Percentiles rank a stretch among this genome's conserved stretches.
phyloP scores from a whole-genome alignment of 2,113 vertebrate genomes.

The Oreochromis niloticus region DNA sequence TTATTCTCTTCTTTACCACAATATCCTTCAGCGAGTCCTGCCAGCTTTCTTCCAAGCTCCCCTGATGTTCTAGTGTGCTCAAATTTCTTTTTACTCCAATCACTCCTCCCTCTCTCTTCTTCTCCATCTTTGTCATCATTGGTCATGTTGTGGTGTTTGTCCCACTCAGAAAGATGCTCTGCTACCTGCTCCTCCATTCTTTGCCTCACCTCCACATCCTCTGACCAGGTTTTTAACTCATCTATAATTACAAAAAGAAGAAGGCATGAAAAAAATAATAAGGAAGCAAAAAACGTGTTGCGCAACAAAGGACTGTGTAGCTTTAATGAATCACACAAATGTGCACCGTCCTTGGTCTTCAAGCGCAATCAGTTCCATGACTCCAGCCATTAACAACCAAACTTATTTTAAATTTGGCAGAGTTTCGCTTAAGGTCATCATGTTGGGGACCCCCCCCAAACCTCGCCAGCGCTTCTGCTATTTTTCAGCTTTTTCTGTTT shows the following conservation, averaged over 20 bases:
- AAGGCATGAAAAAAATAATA: neutral
- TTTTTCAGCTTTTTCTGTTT: neutral
- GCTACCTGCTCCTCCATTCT: neutral
- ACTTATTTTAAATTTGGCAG: neutral
- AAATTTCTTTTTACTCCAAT: neutral
- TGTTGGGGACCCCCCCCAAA: neutral
- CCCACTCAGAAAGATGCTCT: slow-evolving; percentile 2
- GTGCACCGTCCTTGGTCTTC: neutral
- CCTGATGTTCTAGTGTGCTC: neutral
- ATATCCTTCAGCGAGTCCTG: neutral
- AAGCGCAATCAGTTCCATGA: neutral
- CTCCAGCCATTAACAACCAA: neutral
- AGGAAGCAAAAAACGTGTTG: neutral
- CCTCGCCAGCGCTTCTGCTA: neutral
- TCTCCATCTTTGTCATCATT: slow-evolving; percentile 36
- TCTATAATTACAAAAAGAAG: neutral
- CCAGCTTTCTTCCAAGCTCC: neutral
- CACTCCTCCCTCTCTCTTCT: slow-evolving; percentile 5
- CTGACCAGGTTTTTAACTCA: neutral
- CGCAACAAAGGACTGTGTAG: neutral
- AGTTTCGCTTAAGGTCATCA: neutral
- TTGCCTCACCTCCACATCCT: slow-evolving; percentile 15
- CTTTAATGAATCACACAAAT: neutral
- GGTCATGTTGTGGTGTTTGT: neutral
- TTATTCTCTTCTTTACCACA: neutral